A percentile compares a stretch with the other conserved stretches of the same genome.
These are phyloP conservation scores for Ericerus pela DNA, from an alignment of 1,140 invertebrate species.

Conservation along the genomic window DNA sequence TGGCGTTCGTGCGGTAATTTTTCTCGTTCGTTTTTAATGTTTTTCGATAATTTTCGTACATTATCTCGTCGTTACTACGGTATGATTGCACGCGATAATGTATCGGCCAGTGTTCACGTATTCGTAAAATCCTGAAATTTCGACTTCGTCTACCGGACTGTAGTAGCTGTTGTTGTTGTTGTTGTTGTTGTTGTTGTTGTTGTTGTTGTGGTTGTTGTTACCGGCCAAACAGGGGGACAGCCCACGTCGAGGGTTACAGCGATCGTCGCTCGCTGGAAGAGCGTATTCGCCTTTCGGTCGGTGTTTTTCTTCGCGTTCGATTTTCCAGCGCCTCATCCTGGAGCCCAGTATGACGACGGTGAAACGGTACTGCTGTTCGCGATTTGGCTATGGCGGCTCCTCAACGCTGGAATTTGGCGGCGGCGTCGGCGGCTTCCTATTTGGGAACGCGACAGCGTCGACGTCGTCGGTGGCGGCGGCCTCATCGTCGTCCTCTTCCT, in stretches of 20 bases:
- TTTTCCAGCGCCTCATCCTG: no score
- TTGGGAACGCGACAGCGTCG: not conserved
- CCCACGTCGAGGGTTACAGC: not conserved
- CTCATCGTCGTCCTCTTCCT: not conserved
- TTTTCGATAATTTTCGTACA: no score
- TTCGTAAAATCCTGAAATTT: no score
- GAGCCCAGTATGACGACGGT: slow-evolving; percentile 19
- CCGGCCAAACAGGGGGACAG: not conserved
- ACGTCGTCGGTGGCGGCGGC: slow-evolving; percentile 3
- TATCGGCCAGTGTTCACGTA: no score
- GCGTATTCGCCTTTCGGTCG: not conserved
- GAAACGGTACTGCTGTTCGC: slow-evolving; percentile 31
- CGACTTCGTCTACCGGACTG: no score
- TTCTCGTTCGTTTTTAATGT: no score
- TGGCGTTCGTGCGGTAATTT: no score
- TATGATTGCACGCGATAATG: no score
- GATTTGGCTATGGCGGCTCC: slow-evolving; percentile 23
- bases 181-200: not conserved
- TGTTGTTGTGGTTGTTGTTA: not conserved
- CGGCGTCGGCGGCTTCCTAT: slow-evolving; percentile 3
- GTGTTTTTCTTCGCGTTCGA: not conserved
- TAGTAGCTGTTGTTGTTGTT: no score
- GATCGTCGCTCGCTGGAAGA: not conserved
- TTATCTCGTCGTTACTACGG: no score
- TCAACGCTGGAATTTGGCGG: slow-evolving; percentile 13